A percentile compares a stretch with the other conserved stretches of the same genome.
Evolutionary conservation across 2,797 vertebrate species (phyloP).

Genomic region (Peromyscus nudipes): DNA sequence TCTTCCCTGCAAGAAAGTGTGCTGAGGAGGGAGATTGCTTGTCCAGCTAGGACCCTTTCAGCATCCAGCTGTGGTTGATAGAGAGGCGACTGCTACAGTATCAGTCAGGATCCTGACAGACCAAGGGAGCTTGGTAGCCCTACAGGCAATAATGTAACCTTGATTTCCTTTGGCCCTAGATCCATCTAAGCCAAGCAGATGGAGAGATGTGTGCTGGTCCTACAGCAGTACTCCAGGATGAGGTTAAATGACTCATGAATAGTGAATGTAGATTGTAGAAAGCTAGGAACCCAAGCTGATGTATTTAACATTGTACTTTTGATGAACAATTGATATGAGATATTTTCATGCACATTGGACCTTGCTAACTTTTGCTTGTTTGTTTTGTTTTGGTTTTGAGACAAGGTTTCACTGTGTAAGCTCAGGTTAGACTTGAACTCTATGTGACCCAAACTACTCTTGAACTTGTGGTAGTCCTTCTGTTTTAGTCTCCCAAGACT

Average conservation of each 20-base stretch:
- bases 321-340: not conserved
- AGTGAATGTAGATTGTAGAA: not conserved
- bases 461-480: not conserved
- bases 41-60: not conserved
- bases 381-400: not conserved
- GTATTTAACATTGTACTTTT: not conserved
- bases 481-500: not conserved
- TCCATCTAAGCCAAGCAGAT: not conserved
- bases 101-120: not conserved
- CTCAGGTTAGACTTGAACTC: not conserved
- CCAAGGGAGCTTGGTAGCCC: not conserved
- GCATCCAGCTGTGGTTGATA: not conserved
- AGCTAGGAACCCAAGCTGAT: not conserved
- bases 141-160: not conserved
- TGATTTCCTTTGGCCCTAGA: not conserved
- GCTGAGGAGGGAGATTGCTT: not conserved
- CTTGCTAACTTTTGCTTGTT: not conserved
- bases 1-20: not conserved
- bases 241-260: not conserved
- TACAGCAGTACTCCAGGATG: not conserved
- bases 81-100: not conserved
- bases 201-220: not conserved
- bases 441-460: not conserved
- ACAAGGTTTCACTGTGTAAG: not conserved
- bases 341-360: not conserved